Percentiles rank a stretch among this genome's conserved stretches.
These are phyloP conservation scores for Morbakka virulenta DNA, from an alignment of 30 jellyfish, hydroid and myxozoan genomes.

Conservation along the genomic window DNA sequence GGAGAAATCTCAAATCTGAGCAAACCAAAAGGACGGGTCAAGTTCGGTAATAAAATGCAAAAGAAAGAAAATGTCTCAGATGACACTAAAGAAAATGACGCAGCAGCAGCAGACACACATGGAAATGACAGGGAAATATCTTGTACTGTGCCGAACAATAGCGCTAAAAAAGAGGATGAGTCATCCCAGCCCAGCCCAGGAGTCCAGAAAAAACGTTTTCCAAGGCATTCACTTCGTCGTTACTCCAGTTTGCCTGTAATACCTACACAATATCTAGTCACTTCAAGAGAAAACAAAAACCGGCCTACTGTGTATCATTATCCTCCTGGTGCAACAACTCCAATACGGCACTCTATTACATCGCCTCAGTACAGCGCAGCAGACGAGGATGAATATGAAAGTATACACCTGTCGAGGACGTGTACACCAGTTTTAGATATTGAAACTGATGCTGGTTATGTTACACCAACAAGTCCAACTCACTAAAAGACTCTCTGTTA, in stretches of 20 bases:
- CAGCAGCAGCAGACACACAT: neutral
- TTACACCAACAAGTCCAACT: neutral
- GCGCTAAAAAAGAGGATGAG: neutral
- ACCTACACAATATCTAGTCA: conserved; percentile 79
- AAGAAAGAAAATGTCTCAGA: no score
- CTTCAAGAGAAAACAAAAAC: conserved; percentile 44
- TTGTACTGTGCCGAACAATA: neutral
- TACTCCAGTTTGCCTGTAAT: conserved; percentile 90
- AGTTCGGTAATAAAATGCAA: neutral
- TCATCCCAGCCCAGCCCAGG: neutral
- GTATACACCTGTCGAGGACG: conserved; percentile 77
- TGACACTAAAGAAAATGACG: neutral
- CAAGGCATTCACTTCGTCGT: conserved; percentile 54
- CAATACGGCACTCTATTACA: conserved; percentile 11
- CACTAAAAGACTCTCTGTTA: no score
- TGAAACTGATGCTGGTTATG: neutral
- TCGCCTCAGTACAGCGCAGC: conserved; percentile 27
- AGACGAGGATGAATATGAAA: conserved; percentile 50
- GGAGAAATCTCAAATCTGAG: neutral
- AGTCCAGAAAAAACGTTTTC: conserved; percentile 22
- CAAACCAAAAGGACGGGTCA: neutral
- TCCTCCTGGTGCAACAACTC: conserved; percentile 62
- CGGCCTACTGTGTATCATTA: conserved; percentile 48
- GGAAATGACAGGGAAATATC: neutral
- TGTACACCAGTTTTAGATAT: conserved; percentile 67